Percentiles rank a stretch among this genome's conserved stretches.
phyloP scores from a whole-genome alignment of 1,140 invertebrate species.

The Temnothorax curvispinosus region DNA sequence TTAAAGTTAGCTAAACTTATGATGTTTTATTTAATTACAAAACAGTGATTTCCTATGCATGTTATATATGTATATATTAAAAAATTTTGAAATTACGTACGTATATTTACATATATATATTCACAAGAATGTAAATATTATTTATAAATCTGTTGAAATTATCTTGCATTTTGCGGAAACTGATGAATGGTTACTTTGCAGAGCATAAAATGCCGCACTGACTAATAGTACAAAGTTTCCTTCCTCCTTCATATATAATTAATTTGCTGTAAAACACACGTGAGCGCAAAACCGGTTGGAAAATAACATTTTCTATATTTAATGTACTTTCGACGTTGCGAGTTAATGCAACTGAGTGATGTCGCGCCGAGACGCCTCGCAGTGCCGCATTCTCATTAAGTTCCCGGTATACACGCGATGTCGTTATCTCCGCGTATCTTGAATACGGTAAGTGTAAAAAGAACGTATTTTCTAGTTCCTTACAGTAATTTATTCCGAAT shows the following conservation, averaged over 20 bases:
- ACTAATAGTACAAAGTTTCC: not conserved
- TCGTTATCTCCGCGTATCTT: conserved; percentile 25
- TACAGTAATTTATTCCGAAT: conserved; percentile 56
- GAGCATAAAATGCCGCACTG: not conserved
- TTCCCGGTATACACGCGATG: not conserved
- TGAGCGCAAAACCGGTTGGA: not conserved
- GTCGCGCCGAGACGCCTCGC: conserved; percentile 3
- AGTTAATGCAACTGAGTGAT: conserved; percentile 10
- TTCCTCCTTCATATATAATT: not conserved
- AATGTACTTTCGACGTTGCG: conserved; percentile 2
- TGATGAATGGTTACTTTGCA: not conserved
- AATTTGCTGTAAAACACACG: not conserved
- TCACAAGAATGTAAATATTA: not conserved
- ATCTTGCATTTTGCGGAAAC: not conserved
- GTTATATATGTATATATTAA: not conserved
- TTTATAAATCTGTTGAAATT: not conserved
- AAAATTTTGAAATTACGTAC: not conserved
- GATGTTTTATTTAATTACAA: not conserved
- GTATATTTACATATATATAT: not conserved
- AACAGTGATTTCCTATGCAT: not conserved
- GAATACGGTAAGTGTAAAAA: conserved; percentile 44
- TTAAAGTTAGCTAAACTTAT: not conserved
- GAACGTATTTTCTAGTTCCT: conserved; percentile 44
- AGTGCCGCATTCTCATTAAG: conserved; percentile 33
- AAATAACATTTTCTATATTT: conserved; percentile 37